A percentile compares a stretch with the other conserved stretches of the same genome.
Evolutionary conservation across 2,797 vertebrate genomes (phyloP).

Genomic region (Crax fasciolata): DNA sequence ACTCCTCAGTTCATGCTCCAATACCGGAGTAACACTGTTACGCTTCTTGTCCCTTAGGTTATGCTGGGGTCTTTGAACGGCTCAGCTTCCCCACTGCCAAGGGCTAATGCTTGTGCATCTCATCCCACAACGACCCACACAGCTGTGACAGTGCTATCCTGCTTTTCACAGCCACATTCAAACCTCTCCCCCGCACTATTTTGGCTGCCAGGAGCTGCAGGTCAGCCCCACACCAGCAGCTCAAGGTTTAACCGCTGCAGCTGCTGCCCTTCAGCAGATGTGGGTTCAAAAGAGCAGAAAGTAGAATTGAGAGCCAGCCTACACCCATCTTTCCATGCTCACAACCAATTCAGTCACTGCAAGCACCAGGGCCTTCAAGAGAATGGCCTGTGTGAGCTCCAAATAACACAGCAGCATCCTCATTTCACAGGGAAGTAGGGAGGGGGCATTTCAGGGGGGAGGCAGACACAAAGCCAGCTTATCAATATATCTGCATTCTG

Average conservation of each 20-base stretch:
- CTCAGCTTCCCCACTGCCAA: not conserved
- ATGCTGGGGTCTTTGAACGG: fast-evolving
- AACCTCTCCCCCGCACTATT: fast-evolving
- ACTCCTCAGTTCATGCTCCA: not conserved
- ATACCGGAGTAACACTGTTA: not conserved
- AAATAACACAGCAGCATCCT: not conserved
- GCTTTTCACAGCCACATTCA: not conserved
- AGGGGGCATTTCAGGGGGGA: not conserved
- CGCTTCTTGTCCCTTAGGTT: not conserved
- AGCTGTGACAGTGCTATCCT: not conserved
- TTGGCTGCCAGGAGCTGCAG: not conserved
- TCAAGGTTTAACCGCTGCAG: not conserved
- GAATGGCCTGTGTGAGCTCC: fast-evolving
- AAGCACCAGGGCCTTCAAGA: not conserved
- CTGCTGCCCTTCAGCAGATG: not conserved
- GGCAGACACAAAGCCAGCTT: not conserved
- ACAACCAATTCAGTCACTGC: fast-evolving
- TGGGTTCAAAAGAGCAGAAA: not conserved
- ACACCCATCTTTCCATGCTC: not conserved
- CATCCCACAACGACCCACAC: fast-evolving
- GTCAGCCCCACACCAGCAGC: not conserved
- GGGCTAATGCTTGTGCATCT: not conserved
- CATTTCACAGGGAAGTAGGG: not conserved
- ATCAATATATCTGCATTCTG: not conserved
- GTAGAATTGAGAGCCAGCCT: not conserved